Evolutionary conservation across 2,888 invertebrate genomes (phyloP).

Genomic region (Zygogramma bicolorata): DNA sequence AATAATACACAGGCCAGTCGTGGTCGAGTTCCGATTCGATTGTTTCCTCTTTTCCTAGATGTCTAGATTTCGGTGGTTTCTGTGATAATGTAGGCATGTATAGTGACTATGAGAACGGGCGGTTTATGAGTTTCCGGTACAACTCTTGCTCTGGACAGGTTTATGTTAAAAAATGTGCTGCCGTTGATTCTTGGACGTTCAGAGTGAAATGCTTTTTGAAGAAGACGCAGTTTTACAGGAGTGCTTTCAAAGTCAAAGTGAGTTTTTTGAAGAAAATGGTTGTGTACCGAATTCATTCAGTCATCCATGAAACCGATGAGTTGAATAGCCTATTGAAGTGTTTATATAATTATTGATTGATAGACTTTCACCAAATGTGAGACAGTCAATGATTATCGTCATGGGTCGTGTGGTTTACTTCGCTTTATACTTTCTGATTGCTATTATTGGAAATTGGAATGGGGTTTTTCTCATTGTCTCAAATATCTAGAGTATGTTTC

Average conservation of each 20-base stretch:
- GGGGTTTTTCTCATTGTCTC: too few species aligned
- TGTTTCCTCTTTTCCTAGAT: constrained; percentile 9
- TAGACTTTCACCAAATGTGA: neutral
- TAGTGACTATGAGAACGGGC: constrained; percentile 44
- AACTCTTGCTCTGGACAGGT: constrained; percentile 58
- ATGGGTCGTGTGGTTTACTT: too few species aligned
- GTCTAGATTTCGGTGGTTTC: neutral
- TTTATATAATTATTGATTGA: neutral
- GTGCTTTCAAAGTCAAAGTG: constrained; percentile 51
- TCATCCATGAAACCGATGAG: neutral
- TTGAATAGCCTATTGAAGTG: neutral
- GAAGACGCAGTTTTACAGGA: constrained; percentile 53
- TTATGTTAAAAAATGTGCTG: constrained; percentile 58
- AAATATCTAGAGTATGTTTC: too few species aligned
- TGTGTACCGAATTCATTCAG: neutral
- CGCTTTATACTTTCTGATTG: too few species aligned
- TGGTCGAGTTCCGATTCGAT: constrained; percentile 5
- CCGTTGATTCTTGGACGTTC: constrained; percentile 58
- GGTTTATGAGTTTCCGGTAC: constrained; percentile 47
- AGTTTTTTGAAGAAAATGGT: constrained; percentile 42
- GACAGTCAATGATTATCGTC: neutral
- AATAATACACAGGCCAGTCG: constrained; percentile 20
- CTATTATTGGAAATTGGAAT: too few species aligned
- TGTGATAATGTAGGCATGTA: constrained; percentile 44
- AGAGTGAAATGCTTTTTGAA: constrained; percentile 58